Evolutionary conservation across 2,113 vertebrate species (phyloP).

Genomic region (Hiodon alosoides): DNA sequence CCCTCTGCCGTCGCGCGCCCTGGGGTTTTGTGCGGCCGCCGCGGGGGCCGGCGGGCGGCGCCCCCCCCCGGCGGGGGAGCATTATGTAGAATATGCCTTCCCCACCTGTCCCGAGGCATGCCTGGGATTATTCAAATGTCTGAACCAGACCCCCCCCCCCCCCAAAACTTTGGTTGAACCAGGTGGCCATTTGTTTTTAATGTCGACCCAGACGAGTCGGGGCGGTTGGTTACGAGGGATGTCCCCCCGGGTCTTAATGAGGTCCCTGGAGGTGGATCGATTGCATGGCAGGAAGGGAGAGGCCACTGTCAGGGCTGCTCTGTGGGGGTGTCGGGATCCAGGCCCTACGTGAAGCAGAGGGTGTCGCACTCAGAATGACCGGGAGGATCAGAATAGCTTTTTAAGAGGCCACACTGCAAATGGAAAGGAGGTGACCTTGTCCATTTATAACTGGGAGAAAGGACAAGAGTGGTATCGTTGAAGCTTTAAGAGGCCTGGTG

Average conservation of each 20-base stretch:
- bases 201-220: no score
- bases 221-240: no score
- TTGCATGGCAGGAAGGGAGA: no score
- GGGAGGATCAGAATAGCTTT: slow-evolving; percentile 36
- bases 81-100: no score
- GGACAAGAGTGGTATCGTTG: background rate
- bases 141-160: no score
- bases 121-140: no score
- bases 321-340: background rate
- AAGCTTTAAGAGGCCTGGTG: background rate
- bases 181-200: no score
- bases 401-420: slow-evolving; percentile 26
- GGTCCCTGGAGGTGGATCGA: background rate
- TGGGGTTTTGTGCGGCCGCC: no score
- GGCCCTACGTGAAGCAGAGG: slow-evolving; percentile 25
- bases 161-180: no score
- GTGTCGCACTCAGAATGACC: slow-evolving; percentile 32
- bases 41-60: no score
- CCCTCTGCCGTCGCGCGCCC: no score
- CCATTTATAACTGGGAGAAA: background rate
- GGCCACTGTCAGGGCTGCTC: background rate
- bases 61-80: no score
- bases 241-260: background rate
- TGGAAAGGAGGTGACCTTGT: slow-evolving; percentile 46
- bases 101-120: background rate